Conservation (phyloP, 1,140 invertebrate species). For the Heliconius congener region DNA sequence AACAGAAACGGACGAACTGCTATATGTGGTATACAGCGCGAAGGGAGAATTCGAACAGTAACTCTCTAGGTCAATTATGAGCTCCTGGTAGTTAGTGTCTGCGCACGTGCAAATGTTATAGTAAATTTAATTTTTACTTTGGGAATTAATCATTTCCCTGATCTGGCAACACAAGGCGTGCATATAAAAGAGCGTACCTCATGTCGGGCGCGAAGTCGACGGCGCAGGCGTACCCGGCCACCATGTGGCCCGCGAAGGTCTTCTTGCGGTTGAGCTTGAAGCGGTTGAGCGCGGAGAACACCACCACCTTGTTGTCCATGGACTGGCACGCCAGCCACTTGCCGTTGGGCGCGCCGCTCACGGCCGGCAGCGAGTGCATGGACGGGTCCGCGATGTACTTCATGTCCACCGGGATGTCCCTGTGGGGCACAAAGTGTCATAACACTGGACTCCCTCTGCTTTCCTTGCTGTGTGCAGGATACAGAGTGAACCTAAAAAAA, state of each 20-base stretch:
- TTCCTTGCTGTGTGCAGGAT: too few species aligned
- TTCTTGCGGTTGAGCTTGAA: slow-evolving; percentile 99
- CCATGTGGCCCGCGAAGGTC: slow-evolving; percentile 99
- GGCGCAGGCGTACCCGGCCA: slow-evolving; percentile 98
- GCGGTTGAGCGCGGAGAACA: slow-evolving; percentile 97
- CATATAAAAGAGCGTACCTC: slow-evolving; percentile 82
- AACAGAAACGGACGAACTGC: too few species aligned
- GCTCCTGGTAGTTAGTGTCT: too few species aligned
- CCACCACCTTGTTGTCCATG: slow-evolving; percentile 99
- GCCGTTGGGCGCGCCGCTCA: slow-evolving; percentile 96
- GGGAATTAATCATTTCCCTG: too few species aligned
- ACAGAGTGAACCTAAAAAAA: too few species aligned
- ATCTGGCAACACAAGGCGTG: too few species aligned
- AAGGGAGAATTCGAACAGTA: too few species aligned
- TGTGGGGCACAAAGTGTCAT: slow-evolving; percentile 55
- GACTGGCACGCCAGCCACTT: slow-evolving; percentile 99
- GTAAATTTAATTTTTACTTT: too few species aligned
- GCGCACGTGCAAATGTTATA: too few species aligned
- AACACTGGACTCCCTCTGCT: too few species aligned
- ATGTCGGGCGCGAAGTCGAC: slow-evolving; percentile 99
- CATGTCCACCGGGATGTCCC: slow-evolving; percentile 99
- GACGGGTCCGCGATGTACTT: slow-evolving; percentile 99
- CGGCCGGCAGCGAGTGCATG: slow-evolving; percentile 99
- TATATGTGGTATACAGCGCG: too few species aligned
- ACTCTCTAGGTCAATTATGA: too few species aligned